Conservation (phyloP, 2,888 invertebrate genomes). For the Cylloceria caligata region DNA sequence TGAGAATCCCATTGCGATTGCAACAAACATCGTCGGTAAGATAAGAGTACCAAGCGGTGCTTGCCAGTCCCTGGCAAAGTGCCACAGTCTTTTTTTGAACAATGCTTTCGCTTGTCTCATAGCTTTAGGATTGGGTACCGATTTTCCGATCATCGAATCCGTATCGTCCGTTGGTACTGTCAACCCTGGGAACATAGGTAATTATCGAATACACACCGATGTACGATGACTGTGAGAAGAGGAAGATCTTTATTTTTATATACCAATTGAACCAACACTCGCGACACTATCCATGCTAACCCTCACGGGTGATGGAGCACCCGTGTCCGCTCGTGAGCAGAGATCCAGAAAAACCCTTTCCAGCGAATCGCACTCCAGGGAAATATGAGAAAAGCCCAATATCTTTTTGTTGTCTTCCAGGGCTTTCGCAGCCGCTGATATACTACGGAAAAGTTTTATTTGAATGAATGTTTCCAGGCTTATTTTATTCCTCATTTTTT, state of each 20-base stretch:
- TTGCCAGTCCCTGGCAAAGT: conserved; percentile 87
- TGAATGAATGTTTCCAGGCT: conserved; percentile 16
- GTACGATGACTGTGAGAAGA: neutral
- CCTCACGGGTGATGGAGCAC: conserved; percentile 61
- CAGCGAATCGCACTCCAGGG: conserved; percentile 88
- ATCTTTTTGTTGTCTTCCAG: conserved; percentile 85
- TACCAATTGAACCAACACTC: conserved; percentile 69
- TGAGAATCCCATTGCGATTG: conserved; percentile 90
- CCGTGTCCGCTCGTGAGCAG: conserved; percentile 84
- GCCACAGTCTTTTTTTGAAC: conserved; percentile 86
- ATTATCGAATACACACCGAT: neutral
- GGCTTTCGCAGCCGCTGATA: conserved; percentile 84
- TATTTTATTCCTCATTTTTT: neutral
- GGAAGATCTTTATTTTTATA: conserved; percentile 32
- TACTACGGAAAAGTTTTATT: conserved; percentile 80
- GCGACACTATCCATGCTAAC: conserved; percentile 71
- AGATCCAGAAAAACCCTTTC: conserved; percentile 88
- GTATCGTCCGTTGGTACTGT: conserved; percentile 71
- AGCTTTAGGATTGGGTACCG: conserved; percentile 72
- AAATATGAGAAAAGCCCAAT: conserved; percentile 85
- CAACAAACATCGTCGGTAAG: conserved; percentile 88
- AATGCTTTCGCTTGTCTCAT: conserved; percentile 84
- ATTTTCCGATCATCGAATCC: conserved; percentile 73
- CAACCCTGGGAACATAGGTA: conserved; percentile 61
- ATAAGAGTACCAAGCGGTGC: conserved; percentile 87